These are phyloP conservation scores for Euzetes globulus DNA, from an alignment of 2,888 invertebrate species.

Conservation along the genomic window DNA sequence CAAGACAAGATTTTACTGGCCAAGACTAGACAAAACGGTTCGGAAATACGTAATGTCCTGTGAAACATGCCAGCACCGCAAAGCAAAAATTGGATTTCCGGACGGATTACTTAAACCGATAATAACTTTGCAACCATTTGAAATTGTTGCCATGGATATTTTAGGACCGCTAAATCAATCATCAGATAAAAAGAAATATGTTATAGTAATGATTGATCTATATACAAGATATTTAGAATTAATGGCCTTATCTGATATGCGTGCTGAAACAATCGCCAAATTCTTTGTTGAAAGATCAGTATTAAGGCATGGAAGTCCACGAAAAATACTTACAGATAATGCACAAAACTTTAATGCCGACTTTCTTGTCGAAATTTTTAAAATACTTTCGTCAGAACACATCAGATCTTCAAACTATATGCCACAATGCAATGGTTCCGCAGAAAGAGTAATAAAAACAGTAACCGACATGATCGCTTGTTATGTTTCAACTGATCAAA, in stretches of 20 bases:
- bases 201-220: not conserved
- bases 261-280: not conserved
- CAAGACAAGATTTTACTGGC: not conserved
- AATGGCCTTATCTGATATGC: not conserved
- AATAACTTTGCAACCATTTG: not conserved
- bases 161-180: not conserved
- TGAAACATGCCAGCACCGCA: not conserved
- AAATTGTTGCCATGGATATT: not conserved
- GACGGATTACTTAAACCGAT: not conserved
- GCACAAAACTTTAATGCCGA: not conserved
- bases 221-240: not conserved
- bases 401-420: conserved; percentile 37
- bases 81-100: not conserved
- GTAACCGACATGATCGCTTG: conserved; percentile 38
- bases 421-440: conserved; percentile 39
- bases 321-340: not conserved
- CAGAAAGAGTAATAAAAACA: conserved; percentile 40
- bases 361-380: not conserved
- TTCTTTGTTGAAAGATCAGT: not conserved
- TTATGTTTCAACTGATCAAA: conserved; percentile 36
- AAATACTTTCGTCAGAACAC: not conserved
- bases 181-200: not conserved
- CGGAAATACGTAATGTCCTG: not conserved
- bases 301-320: not conserved
- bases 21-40: not conserved